Conservation (phyloP, 2,888 invertebrate species). For the Anorthoa munda region DNA sequence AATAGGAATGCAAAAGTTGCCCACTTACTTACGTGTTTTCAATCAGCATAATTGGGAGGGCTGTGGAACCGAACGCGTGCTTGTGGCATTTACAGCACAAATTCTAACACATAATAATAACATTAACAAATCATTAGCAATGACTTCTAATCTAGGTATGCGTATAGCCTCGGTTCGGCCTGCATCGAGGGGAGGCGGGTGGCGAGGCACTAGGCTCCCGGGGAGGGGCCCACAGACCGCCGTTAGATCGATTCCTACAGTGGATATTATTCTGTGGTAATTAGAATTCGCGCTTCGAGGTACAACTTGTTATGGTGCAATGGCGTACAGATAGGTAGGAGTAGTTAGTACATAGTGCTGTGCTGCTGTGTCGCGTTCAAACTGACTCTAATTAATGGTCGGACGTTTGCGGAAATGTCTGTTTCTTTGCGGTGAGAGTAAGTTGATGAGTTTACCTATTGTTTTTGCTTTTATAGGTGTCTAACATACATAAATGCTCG, state of each 20-base stretch:
- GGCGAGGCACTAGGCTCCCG: conserved; percentile 66
- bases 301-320: conserved; percentile 68
- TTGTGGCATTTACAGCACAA: conserved; percentile 25
- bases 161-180: conserved; percentile 62
- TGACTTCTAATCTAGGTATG: conserved; percentile 70
- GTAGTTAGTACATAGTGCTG: conserved; percentile 13
- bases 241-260: conserved; percentile 89
- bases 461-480: background rate
- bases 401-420: conserved; percentile 8
- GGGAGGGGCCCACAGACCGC: conserved; percentile 70
- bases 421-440: conserved; percentile 2
- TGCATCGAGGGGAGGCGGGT: conserved; percentile 66
- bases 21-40: conserved; percentile 27
- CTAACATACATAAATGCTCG: background rate
- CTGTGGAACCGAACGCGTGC: conserved; percentile 9
- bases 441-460: background rate
- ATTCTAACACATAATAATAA: conserved; percentile 60
- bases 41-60: conserved; percentile 18
- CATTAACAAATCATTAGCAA: conserved; percentile 72
- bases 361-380: conserved; percentile 25
- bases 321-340: conserved; percentile 39
- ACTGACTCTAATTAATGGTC: conserved; percentile 32
- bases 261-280: conserved; percentile 88
- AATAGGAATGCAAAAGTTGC: conserved; percentile 17
- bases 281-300: conserved; percentile 85